phyloP scores from a whole-genome alignment of 2,888 invertebrate genomes.

The Dinocampus coccinellae region DNA sequence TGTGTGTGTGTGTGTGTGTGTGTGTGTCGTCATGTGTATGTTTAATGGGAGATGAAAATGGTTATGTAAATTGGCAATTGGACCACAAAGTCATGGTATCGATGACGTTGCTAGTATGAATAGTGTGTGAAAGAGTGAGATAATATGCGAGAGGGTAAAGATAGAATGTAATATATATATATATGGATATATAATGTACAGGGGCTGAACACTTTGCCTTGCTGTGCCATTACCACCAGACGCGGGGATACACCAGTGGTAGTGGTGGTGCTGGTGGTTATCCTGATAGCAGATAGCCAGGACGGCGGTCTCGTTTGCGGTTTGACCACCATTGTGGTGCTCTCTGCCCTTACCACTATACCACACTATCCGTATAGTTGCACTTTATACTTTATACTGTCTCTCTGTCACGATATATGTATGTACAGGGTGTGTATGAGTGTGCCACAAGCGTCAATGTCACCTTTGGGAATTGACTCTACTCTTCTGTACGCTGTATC shows the following conservation, averaged over 20 bases:
- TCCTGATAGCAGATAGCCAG: conserved; percentile 70
- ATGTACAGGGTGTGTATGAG: conserved; percentile 24
- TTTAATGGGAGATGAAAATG: neutral
- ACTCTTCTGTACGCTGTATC: no score
- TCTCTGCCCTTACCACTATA: conserved; percentile 65
- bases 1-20: no score
- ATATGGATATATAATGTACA: conserved; percentile 18
- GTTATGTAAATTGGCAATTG: conserved; percentile 1
- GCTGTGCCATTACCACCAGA: conserved; percentile 39
- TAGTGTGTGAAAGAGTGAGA: conserved; percentile 27
- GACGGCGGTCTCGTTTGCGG: conserved; percentile 69
- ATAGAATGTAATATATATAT: conserved; percentile 8
- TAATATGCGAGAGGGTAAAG: conserved; percentile 4
- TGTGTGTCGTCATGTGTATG: no score
- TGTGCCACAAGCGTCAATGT: conserved; percentile 67
- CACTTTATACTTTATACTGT: conserved; percentile 46
- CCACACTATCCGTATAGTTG: conserved; percentile 64
- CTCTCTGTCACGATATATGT: neutral
- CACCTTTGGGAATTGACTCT: conserved; percentile 51
- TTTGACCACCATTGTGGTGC: conserved; percentile 69
- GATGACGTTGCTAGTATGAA: conserved; percentile 34
- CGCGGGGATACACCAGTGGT: conserved; percentile 46
- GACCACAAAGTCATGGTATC: conserved; percentile 24
- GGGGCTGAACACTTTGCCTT: conserved; percentile 25
- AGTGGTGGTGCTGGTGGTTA: conserved; percentile 64